Conservation (phyloP, 2,888 invertebrate species). For the Eucera pruinosa region DNA sequence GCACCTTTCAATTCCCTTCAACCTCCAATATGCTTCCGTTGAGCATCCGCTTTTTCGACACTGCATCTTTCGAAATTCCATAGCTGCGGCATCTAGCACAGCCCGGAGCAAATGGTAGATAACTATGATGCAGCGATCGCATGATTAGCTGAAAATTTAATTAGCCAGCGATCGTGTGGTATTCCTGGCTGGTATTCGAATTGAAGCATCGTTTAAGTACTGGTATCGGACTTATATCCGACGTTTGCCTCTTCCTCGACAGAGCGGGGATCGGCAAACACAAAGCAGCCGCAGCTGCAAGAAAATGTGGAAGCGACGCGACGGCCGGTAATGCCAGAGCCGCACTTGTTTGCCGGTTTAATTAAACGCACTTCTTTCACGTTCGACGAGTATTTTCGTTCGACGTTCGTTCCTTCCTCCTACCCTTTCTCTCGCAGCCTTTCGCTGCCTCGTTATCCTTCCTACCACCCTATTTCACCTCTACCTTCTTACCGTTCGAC, state of each 20-base stretch:
- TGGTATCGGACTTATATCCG: slow-evolving; percentile 30
- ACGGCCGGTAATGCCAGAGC: slow-evolving; percentile 55
- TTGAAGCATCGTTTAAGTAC: slow-evolving; percentile 25
- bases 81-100: no score
- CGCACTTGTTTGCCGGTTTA: slow-evolving; percentile 69
- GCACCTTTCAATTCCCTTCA: no score
- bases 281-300: slow-evolving; percentile 61
- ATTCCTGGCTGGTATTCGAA: slow-evolving; percentile 25
- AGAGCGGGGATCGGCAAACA: slow-evolving; percentile 46
- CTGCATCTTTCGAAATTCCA: background rate
- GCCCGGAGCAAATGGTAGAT: background rate
- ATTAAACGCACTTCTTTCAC: slow-evolving; percentile 74
- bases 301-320: slow-evolving; percentile 61
- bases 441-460: slow-evolving; percentile 66
- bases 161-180: slow-evolving; percentile 20
- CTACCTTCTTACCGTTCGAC: slow-evolving; percentile 46
- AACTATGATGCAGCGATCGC: background rate
- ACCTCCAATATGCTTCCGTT: background rate
- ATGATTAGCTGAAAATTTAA: slow-evolving; percentile 39
- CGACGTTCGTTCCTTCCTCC: slow-evolving; percentile 44
- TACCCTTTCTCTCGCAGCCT: slow-evolving; percentile 31
- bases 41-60: background rate
- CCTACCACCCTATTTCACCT: slow-evolving; percentile 39
- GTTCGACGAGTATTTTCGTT: slow-evolving; percentile 69
- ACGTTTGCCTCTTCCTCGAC: slow-evolving; percentile 11